Evolutionary conservation across 1,140 invertebrate genomes (phyloP), one percentile per base, ranked within the genome.

Genomic region (Oryctes rhinoceros): DNA sequence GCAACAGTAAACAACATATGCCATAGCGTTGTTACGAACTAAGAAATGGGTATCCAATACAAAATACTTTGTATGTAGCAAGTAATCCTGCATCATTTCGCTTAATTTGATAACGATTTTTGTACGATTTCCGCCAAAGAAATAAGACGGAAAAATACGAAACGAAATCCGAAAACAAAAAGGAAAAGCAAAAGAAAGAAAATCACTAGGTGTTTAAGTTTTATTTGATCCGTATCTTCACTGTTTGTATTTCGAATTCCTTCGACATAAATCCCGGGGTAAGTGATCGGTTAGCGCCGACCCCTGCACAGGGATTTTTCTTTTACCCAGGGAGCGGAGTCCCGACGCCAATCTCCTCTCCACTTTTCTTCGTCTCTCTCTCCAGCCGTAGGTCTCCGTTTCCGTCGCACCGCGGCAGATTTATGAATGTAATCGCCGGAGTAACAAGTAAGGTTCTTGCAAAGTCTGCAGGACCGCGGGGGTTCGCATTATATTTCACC

Each of bases 251-350:
- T 86, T 84, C 39, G 85, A 83, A 85, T 86, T 86, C 85, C 84
- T 83, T 83, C 83, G 81, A 84, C 86, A 87, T 87, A 87, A 87
- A 87, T 87, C 84, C 82, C 81, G 80, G 83, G 84, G 85, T 87
- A 87, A 87, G 86, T 86, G 86, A 87, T 87, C 86, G 86, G 86
- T 87, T 87, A 86, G 83, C 85, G 83, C 85, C 83, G 83, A 86
- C 86, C 86, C 86, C 84, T 84, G 85, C 83, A 83, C 83, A 80
- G 86, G 86, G 86, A 87, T 86, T 86, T 87, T 87, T 87, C 83
- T 83, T 81, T 71, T 71, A 35, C 84, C 85, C 85, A 81, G 83
- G 83, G 81, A 71, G 20, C 65, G 65, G 24, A 82, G 81, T 83
- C 80, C 75, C 78, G 82, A 84, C 83, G 82, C 82, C 83, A 86